Evolutionary conservation across 2,888 invertebrate genomes (phyloP).

Genomic region (Strigamia transsilvanica): DNA sequence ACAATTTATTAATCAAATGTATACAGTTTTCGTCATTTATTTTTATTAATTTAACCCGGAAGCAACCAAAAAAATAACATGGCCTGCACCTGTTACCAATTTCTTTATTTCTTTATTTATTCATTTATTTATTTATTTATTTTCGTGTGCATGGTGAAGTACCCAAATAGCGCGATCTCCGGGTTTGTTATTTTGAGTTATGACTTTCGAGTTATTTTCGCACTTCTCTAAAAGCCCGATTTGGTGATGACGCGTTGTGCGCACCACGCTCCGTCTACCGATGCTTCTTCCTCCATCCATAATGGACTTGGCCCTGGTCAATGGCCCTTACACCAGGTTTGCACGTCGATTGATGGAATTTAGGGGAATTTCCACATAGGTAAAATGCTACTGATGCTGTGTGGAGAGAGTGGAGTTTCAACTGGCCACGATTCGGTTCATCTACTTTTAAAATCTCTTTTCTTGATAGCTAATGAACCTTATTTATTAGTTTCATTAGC

Average conservation of each 20-base stretch:
- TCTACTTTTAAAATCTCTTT: neutral
- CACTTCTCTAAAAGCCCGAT: neutral
- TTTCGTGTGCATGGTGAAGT: too few relatives aligned
- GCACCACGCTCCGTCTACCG: neutral
- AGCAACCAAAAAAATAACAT: too few relatives aligned
- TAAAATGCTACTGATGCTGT: neutral
- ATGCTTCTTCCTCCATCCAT: neutral
- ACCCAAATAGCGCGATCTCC: neutral
- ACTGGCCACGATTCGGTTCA: neutral
- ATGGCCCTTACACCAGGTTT: slow-evolving; percentile 6
- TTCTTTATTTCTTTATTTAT: too few relatives aligned
- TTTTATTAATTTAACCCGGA: too few relatives aligned
- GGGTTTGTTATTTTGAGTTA: neutral
- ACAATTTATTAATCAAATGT: too few relatives aligned
- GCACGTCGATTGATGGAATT: slow-evolving; percentile 37
- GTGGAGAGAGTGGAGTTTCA: neutral
- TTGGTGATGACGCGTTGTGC: slow-evolving; percentile 24
- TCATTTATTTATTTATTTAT: too few relatives aligned
- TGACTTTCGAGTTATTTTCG: neutral
- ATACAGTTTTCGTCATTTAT: too few relatives aligned
- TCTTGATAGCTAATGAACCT: neutral
- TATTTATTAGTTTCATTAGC: too few relatives aligned
- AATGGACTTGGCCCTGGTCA: slow-evolving; percentile 39
- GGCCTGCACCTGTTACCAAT: too few relatives aligned
- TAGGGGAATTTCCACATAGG: neutral